These are phyloP conservation scores for Rhinichthys klamathensis DNA, from an alignment of 2,113 vertebrate genomes.

Conservation along the genomic window DNA sequence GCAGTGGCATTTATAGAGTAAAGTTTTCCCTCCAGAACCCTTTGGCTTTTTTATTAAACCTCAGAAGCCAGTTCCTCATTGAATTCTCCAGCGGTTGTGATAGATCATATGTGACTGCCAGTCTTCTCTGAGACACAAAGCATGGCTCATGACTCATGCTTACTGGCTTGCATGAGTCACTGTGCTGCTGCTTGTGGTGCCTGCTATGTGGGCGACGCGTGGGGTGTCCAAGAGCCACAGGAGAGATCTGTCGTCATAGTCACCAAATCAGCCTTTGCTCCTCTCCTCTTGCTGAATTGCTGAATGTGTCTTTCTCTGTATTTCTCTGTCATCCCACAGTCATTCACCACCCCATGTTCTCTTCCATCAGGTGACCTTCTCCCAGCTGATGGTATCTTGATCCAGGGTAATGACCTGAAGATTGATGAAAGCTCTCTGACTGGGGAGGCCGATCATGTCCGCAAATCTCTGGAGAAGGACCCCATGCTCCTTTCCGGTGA, in stretches of 20 bases:
- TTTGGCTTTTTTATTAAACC: constrained; percentile 26
- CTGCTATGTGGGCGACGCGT: constrained; percentile 45
- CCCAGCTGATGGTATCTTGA: constrained; percentile 92
- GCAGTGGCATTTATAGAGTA: constrained; percentile 21
- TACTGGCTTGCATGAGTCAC: constrained; percentile 56
- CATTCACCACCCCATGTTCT: background rate
- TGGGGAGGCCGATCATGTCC: constrained; percentile 94
- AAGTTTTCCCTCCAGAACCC: constrained; percentile 1
- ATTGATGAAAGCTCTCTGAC: constrained; percentile 97
- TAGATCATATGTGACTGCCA: constrained; percentile 34
- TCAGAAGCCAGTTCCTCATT: background rate
- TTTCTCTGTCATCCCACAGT: constrained; percentile 13
- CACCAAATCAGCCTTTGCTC: constrained; percentile 31
- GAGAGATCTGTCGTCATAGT: constrained; percentile 50
- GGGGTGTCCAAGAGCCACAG: constrained; percentile 43
- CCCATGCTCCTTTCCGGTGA: constrained; percentile 96
- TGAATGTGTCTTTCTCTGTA: constrained; percentile 25
- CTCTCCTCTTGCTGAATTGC: background rate
- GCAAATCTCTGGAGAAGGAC: constrained; percentile 90
- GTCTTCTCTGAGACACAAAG: constrained; percentile 41
- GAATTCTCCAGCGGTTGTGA: constrained; percentile 21
- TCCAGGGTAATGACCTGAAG: constrained; percentile 97
- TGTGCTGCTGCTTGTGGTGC: constrained; percentile 24
- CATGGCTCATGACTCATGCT: constrained; percentile 53
- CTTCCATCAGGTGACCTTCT: constrained; percentile 87